These are phyloP conservation scores for Atta colombica DNA, from an alignment of 1,140 invertebrate species.

Conservation along the genomic window DNA sequence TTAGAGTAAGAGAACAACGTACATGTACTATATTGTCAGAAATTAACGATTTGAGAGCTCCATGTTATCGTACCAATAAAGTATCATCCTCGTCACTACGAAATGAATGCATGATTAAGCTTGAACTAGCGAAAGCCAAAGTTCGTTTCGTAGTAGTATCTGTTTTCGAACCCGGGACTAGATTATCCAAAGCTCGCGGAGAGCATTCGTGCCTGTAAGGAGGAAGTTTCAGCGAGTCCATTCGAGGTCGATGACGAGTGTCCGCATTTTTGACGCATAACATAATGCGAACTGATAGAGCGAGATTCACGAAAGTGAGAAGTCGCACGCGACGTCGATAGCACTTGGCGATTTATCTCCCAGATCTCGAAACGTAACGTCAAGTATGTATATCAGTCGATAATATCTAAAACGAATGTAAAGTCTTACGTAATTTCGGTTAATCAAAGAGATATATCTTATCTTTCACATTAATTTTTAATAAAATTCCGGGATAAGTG, in stretches of 20 bases:
- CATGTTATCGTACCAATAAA: slow-evolving; percentile 8
- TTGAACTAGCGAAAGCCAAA: neutral
- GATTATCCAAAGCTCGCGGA: slow-evolving; percentile 17
- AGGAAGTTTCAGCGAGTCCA: slow-evolving; percentile 44
- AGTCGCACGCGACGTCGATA: neutral
- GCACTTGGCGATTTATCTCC: neutral
- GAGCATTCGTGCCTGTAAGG: slow-evolving; percentile 10
- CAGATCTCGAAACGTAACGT: neutral
- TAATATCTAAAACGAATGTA: neutral
- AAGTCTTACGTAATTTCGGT: neutral
- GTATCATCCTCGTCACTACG: slow-evolving; percentile 1
- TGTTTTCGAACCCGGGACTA: slow-evolving; percentile 29
- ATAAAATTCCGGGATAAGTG: neutral
- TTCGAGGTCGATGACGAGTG: slow-evolving; percentile 20
- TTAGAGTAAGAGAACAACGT: no score
- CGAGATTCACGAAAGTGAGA: neutral
- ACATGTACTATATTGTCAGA: neutral
- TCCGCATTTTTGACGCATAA: slow-evolving; percentile 37
- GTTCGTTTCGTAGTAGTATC: neutral
- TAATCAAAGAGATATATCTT: neutral
- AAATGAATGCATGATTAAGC: slow-evolving; percentile 26
- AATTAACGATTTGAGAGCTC: neutral
- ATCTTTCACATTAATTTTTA: neutral
- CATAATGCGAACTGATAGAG: neutral
- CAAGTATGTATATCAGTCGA: neutral